These are phyloP conservation scores for Trichonephila clavipes DNA, from an alignment of 1,140 invertebrate genomes.

Conservation along the genomic window DNA sequence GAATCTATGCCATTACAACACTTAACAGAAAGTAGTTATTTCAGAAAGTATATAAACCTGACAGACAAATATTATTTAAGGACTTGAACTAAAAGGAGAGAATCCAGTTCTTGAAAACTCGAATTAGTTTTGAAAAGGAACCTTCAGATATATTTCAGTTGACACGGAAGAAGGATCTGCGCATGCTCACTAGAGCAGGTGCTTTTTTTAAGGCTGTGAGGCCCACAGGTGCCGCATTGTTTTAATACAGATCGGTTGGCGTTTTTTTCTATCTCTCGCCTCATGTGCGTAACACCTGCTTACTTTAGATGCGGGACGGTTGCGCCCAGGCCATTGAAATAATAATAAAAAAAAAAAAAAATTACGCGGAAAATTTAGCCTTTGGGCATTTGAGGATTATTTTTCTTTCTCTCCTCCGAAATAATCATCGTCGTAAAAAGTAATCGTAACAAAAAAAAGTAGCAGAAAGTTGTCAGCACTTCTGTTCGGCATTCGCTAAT, in stretches of 20 bases:
- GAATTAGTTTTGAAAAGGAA: conserved; percentile 17
- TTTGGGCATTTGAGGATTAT: conserved; percentile 7
- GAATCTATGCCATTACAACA: too few relatives aligned
- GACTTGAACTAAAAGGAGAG: neutral
- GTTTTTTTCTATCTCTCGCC: conserved; percentile 8
- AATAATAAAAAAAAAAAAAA: neutral
- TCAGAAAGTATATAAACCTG: neutral
- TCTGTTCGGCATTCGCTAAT: conserved; percentile 10
- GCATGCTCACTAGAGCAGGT: conserved; percentile 64
- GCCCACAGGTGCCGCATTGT: conserved; percentile 71
- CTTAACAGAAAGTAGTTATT: neutral
- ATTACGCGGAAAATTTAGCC: neutral
- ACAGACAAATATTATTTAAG: conserved; percentile 1
- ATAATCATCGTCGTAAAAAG: conserved; percentile 31
- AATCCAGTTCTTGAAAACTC: conserved; percentile 27
- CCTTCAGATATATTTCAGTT: conserved; percentile 22
- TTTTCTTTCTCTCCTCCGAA: conserved; percentile 29
- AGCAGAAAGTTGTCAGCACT: conserved; percentile 20
- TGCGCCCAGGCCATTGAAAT: conserved; percentile 7
- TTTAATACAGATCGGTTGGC: conserved; percentile 44
- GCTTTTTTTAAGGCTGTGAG: conserved; percentile 54
- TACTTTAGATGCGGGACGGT: conserved; percentile 28
- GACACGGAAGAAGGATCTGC: conserved; percentile 59
- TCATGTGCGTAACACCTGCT: conserved; percentile 58
- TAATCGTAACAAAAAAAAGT: conserved; percentile 25